Evolutionary conservation across 2,888 invertebrate genomes (phyloP), one percentile per base, ranked within the genome.

Genomic region (Zhuqinia jingwanae): DNA sequence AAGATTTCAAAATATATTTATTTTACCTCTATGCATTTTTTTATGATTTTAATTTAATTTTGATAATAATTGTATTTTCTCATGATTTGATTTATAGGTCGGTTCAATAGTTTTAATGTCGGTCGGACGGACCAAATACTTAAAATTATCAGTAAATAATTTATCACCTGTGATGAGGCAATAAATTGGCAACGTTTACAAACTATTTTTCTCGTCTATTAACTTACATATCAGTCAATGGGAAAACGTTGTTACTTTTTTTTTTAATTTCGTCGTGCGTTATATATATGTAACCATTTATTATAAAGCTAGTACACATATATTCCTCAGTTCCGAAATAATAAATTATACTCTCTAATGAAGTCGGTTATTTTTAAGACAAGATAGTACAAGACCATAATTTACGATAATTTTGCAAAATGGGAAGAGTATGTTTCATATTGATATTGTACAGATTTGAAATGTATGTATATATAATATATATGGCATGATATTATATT

Each of bases 61-160:
- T 53, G 30, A 36, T 75, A 58, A 36, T 27, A 60, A 47, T 36
- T 36, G 27, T 75, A 20, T 63, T 47, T 13, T 56, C 50, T 58
- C 25, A 53, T 83, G 42, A 77, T 78, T 63, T 60, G 22, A 73
- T 60, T 85, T n/a, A n/a, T n/a, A 79, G 85, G 77, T 73, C 85
- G 79, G 47, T 58, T 53, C 11, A 42, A 45, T 68, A 45, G 22
- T 68, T 11, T 45, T 60, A 70, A 79, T 70, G 65, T 47, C 85
- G 27, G 79, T 73, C 27, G 85, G 85, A 85, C 85, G 85, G 85
- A 85, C 79, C 78, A 45, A 70, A 73, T 85, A 79, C 78, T 78
- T 73, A 50, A 53, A 17, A 53, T 63, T 36, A 13, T 60, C 60
- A 17, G 53, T 53, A n/a, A 30, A 42, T 70, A n/a, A 53, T 53